These are phyloP conservation scores for Dryobates pubescens DNA, from an alignment of 2,797 vertebrate genomes.

Conservation along the genomic window DNA sequence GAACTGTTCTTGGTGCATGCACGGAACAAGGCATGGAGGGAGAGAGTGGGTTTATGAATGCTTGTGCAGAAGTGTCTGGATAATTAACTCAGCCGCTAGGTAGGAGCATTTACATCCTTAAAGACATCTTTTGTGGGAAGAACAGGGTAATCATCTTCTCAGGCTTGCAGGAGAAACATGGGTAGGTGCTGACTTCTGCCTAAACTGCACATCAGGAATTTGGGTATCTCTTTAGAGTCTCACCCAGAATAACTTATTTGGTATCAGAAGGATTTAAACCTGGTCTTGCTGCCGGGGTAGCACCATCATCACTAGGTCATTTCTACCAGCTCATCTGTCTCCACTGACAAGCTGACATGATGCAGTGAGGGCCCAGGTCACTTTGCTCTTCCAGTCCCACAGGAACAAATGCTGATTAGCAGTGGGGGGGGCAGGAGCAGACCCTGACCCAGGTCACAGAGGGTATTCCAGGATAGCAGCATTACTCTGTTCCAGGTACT, in stretches of 20 bases:
- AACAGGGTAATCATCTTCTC: background rate
- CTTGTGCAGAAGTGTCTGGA: background rate
- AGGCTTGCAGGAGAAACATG: background rate
- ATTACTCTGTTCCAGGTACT: background rate
- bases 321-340: background rate
- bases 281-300: background rate
- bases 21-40: background rate
- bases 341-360: background rate
- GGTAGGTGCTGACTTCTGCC: background rate
- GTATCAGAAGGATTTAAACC: background rate
- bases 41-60: background rate
- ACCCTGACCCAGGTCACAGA: background rate
- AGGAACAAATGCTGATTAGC: background rate
- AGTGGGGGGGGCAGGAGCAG: background rate
- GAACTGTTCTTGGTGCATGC: background rate
- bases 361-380: background rate
- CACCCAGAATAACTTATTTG: background rate
- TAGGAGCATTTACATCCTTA: background rate
- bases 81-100: background rate
- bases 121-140: background rate
- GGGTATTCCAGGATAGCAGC: rapidly evolving
- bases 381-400: background rate
- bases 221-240: background rate
- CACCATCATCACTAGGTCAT: background rate
- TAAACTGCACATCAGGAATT: background rate